Evolutionary conservation across 2,888 invertebrate genomes (phyloP), one percentile per base, ranked within the genome.

Genomic region (Nezara viridula): DNA sequence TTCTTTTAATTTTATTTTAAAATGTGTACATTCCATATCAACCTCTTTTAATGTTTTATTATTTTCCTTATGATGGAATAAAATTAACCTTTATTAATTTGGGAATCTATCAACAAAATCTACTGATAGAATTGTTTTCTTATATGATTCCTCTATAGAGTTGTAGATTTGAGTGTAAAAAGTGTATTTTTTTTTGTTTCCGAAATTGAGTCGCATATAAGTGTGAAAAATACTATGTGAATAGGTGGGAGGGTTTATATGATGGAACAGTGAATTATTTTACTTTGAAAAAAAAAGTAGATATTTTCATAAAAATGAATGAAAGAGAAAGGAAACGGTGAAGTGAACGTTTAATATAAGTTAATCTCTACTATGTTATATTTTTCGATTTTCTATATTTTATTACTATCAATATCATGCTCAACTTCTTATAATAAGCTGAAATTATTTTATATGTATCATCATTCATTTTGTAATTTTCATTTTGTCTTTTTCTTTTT

Each of bases 341-440:
- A n/a, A 44, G 27, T 37, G 86, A 21, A 32, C 24, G 10, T 86
- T 49, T 52, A 27, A 86, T 50, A 49, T 50, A 50, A 86, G n/a
- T 52, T 86, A 86, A 86, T 86, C 37, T 52, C 12, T 86, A 37
- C 50, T 86, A 12, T 86, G 86, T 52, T 86, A 86, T 86, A 47
- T 47, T 44, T 44, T 81, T 81, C 81, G 44, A 81, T 81, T 81
- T 81, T 81, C 44, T 81, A 86, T 86, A 86, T 86, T 86, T 86
- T 86, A 86, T 86, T 44, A 85, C 49, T 50, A 50, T 52, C 50
- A 86, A 86, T 86, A 49, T 86, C 21, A 10, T 86, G 86, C 86
- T 86, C 86, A 86, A 86, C 86, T 50, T 52, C 49, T 86, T 47
- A 50, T 50, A n/a, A 47, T 50, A 86, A 86, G 86, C 86, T 52